Evolutionary conservation across 2,888 invertebrate species (phyloP).

Genomic region (Disparrhopalites patrizii): DNA sequence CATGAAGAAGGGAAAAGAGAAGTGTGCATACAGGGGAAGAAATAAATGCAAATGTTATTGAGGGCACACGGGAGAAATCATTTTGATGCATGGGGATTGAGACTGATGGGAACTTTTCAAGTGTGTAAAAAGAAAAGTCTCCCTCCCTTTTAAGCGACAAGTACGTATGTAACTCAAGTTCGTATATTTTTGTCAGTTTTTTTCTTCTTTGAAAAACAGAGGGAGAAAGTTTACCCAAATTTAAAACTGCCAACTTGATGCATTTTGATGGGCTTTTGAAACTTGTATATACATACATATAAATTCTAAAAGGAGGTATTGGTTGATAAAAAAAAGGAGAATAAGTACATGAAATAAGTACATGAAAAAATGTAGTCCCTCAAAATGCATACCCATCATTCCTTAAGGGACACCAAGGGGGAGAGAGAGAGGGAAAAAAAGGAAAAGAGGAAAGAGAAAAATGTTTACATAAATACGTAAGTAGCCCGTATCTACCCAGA

Average conservation of each 20-base stretch:
- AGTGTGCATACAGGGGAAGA: background rate
- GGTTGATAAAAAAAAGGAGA: background rate
- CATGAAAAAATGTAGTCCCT: conserved; percentile 2
- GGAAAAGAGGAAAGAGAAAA: no score
- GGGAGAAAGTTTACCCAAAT: no score
- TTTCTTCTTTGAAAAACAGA: no score
- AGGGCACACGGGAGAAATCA: conserved; percentile 46
- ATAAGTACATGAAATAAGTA: background rate
- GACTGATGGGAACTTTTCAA: conserved; percentile 44
- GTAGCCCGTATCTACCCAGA: background rate
- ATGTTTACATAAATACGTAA: no score
- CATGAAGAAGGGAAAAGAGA: background rate
- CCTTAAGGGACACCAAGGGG: conserved; percentile 5
- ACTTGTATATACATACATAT: no score
- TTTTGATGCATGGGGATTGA: conserved; percentile 49
- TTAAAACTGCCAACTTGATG: no score
- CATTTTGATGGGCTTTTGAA: no score
- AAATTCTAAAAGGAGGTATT: no score
- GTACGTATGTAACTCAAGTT: no score
- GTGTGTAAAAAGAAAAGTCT: background rate
- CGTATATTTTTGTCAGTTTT: no score
- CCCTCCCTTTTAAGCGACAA: background rate
- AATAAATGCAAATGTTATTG: conserved; percentile 48
- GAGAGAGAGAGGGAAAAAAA: conserved; percentile 27
- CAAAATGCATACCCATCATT: conserved; percentile 3